These are phyloP conservation scores for Brachionus koreanus DNA, from an alignment of 1,140 invertebrate species.

Conservation along the genomic window DNA sequence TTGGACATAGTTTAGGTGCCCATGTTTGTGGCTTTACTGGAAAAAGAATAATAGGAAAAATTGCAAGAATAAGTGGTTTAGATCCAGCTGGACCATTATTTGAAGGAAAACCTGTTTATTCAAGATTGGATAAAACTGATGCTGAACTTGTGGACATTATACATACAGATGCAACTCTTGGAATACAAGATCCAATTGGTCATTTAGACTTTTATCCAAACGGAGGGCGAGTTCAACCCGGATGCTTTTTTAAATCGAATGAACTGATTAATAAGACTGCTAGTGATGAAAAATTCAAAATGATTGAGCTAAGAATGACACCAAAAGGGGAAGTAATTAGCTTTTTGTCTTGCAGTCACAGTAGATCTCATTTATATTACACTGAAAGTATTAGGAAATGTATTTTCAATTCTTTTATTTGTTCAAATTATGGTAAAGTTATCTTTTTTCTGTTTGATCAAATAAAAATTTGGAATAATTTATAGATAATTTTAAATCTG, in stretches of 20 bases:
- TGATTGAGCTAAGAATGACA: not conserved
- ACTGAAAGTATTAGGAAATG: not conserved
- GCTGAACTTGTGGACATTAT: constrained; percentile 32
- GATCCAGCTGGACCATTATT: constrained; percentile 90
- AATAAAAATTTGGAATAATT: not conserved
- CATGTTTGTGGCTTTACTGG: constrained; percentile 81
- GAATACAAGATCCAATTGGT: constrained; percentile 60
- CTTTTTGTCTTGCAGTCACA: not conserved
- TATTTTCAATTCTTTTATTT: not conserved
- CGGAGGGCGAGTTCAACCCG: constrained; percentile 61
- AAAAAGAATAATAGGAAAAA: constrained; percentile 74
- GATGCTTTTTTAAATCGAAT: constrained; percentile 47
- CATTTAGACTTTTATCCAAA: constrained; percentile 56
- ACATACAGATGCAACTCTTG: not conserved
- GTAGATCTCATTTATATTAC: not conserved
- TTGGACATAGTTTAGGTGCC: constrained; percentile 85
- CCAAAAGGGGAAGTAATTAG: not conserved
- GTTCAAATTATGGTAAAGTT: not conserved
- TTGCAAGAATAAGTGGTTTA: constrained; percentile 72
- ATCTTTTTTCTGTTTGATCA: not conserved
- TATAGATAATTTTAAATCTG: not conserved
- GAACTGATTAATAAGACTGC: not conserved
- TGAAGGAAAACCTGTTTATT: constrained; percentile 63
- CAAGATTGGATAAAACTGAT: not conserved
- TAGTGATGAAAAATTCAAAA: not conserved